Evolutionary conservation across 2,113 vertebrate genomes (phyloP).

Genomic region (Axis porcinus): DNA sequence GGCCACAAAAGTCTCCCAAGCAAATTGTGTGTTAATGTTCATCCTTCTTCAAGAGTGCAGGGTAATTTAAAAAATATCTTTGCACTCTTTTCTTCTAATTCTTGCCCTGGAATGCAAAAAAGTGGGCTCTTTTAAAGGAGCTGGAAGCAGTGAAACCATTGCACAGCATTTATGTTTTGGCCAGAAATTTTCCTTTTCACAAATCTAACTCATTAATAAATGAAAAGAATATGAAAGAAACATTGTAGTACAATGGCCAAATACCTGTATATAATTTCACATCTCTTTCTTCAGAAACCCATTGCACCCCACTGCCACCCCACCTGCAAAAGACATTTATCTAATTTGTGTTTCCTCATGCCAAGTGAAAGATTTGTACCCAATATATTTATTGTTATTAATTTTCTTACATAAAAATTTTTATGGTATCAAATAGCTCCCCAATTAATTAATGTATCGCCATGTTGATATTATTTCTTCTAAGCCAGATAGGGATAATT

Average conservation of each 20-base stretch:
- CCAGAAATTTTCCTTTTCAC: not conserved
- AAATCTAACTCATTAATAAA: not conserved
- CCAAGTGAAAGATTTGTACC: not conserved
- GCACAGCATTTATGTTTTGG: not conserved
- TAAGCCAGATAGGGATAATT: not conserved
- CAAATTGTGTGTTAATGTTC: slow-evolving; percentile 23
- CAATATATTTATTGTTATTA: not conserved
- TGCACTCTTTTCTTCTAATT: not conserved
- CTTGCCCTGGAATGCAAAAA: not conserved
- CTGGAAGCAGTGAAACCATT: not conserved
- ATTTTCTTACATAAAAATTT: not conserved
- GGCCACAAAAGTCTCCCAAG: not conserved
- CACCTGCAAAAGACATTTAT: not conserved
- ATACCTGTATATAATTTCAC: not conserved
- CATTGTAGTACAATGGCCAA: not conserved
- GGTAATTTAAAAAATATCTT: not conserved
- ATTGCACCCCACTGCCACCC: not conserved
- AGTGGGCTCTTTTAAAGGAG: not conserved
- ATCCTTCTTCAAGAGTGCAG: slow-evolving; percentile 39
- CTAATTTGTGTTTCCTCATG: not conserved
- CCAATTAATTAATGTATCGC: not conserved
- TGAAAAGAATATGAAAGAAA: not conserved
- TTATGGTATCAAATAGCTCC: not conserved
- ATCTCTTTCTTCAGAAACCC: not conserved
- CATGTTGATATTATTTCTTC: not conserved